Evolutionary conservation across 2,888 invertebrate species (phyloP).

Genomic region (Cistogaster globosa): DNA sequence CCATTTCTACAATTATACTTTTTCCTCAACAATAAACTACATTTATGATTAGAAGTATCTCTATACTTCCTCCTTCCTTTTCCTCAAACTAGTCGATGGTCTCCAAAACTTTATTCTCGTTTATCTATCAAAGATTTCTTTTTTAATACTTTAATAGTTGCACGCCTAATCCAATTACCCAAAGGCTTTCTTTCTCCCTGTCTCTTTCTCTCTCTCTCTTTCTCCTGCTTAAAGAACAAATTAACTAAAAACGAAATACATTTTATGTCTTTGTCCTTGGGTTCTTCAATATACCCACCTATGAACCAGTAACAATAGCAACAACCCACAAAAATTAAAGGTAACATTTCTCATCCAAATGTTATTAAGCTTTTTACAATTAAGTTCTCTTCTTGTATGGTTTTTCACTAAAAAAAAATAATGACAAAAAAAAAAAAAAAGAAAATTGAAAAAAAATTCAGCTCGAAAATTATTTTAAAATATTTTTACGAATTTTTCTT

Average conservation of each 20-base stretch:
- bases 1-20: too few relatives aligned
- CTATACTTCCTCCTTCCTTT: not conserved
- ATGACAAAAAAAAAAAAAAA: conserved; percentile 6
- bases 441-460: not conserved
- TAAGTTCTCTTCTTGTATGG: conserved; percentile 63
- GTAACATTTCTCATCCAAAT: conserved; percentile 36
- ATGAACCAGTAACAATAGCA: not conserved
- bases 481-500: not conserved
- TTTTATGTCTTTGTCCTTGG: conserved; percentile 3
- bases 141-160: conserved; percentile 52
- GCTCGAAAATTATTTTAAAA: conserved; percentile 2
- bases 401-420: conserved; percentile 49
- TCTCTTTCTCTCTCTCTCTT: not conserved
- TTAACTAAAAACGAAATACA: conserved; percentile 41
- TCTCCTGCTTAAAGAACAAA: conserved; percentile 3
- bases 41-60: too few relatives aligned
- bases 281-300: conserved; percentile 1
- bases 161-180: conserved; percentile 41
- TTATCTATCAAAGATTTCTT: conserved; percentile 30
- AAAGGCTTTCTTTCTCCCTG: not conserved
- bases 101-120: conserved; percentile 15
- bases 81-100: not conserved
- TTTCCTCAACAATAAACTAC: too few relatives aligned
- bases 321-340: conserved; percentile 11
- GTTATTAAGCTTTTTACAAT: conserved; percentile 61